Evolutionary conservation across 2,888 invertebrate genomes (phyloP), one percentile per base, ranked within the genome.

Genomic region (Syritta pipiens): DNA sequence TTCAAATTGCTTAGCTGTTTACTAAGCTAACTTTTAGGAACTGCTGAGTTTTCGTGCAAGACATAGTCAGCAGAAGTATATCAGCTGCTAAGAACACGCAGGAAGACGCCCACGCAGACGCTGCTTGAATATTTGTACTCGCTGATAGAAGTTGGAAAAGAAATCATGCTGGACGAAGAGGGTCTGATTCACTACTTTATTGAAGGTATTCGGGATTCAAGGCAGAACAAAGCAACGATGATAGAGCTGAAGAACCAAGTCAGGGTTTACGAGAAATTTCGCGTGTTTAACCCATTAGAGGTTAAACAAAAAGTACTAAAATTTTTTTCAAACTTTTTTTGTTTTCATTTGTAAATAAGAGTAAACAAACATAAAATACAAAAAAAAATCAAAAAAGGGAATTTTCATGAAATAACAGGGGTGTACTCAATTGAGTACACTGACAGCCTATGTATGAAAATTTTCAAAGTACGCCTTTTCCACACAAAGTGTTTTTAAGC

Each of bases 41-140:
- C n/a, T n/a, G n/a, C n/a, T n/a, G 32, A 32, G 9, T 32, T 32
- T 32, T 32, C 9, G 9, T 9, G 12, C 9, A 32, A 10, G 9
- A 32, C n/a, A 10, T 32, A 3, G 9, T 19, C 71, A 2, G 51
- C 65, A 2, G 71, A 82, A 6, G 37, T 79, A 3, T 71, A 82
- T 32, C 49, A 60, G 6, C 44, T 42, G 17, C 32, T 79, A 10
- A 24, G 59, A 12, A 79, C 46, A n/a, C 55, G 81, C 1, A 35
- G 59, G 6, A 82, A 82, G n/a, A 35, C 28, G 4, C 26, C 26
- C 1, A 19, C 20, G 3, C 75, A 82, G 32, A 42, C 57, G 3
- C 14, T 82, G 5, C 24, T 20, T 2, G 72, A 82, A 37, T 76
- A 72, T 10, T 22, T 81, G 9, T 81, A 74, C 19, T n/a, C 37